phyloP scores from a whole-genome alignment of 2,797 vertebrate species.

The Triplophysa yarkandensis region DNA sequence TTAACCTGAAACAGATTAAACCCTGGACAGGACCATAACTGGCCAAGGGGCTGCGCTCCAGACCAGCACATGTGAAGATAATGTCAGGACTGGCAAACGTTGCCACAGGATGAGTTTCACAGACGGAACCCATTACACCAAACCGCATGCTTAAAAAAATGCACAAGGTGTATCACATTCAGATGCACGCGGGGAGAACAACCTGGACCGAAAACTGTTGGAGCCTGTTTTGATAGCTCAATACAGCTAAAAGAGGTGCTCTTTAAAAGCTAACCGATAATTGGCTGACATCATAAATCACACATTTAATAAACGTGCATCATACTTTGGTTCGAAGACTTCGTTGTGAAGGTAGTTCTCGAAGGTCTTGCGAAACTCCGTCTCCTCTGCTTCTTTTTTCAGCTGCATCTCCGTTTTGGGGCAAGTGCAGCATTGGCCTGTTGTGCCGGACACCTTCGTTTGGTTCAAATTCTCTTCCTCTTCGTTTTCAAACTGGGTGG shows the following conservation, averaged over 20 bases:
- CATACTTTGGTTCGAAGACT: slow-evolving; percentile 90
- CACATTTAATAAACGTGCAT: no score
- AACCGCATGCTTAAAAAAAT: neutral
- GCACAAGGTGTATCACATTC: neutral
- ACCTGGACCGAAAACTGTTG: neutral
- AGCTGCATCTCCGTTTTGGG: slow-evolving; percentile 94
- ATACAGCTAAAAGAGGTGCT: no score
- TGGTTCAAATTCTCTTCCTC: slow-evolving; percentile 81
- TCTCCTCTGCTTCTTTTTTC: slow-evolving; percentile 91
- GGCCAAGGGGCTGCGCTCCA: neutral
- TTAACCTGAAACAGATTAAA: slow-evolving; percentile 32
- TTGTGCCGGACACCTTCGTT: slow-evolving; percentile 77
- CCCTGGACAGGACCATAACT: neutral
- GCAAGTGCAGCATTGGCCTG: slow-evolving; percentile 85
- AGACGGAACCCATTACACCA: neutral
- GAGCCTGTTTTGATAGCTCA: no score
- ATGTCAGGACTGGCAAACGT: neutral
- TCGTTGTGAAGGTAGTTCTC: slow-evolving; percentile 97
- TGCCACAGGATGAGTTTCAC: neutral
- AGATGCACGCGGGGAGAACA: neutral
- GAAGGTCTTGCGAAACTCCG: slow-evolving; percentile 90
- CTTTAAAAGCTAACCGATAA: no score
- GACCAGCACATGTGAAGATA: neutral
- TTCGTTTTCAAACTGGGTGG: slow-evolving; percentile 72
- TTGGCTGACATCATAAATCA: no score